Evolutionary conservation across 2,888 invertebrate genomes (phyloP).

Genomic region (Hydraecia micacea): DNA sequence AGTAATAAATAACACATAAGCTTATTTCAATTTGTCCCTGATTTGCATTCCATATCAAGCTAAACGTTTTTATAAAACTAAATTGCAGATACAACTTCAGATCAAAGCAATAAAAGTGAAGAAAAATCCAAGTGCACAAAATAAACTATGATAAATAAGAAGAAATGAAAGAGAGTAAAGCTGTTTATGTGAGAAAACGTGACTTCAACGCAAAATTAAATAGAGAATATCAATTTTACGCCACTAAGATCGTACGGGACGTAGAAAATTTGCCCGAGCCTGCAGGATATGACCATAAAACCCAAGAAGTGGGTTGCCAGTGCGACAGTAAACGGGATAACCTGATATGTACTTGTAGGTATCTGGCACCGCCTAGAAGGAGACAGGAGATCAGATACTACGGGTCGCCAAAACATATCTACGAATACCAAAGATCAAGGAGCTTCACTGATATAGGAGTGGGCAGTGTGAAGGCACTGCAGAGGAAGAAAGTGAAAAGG

Average conservation of each 20-base stretch:
- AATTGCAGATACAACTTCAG: conserved; percentile 28
- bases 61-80: neutral
- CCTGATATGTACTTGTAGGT: conserved; percentile 69
- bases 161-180: conserved; percentile 79
- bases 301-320: conserved; percentile 74
- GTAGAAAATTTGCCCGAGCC: conserved; percentile 29
- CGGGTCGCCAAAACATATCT: conserved; percentile 69
- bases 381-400: conserved; percentile 68
- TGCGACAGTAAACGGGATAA: conserved; percentile 72
- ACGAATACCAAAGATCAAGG: conserved; percentile 69
- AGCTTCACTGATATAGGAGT: conserved; percentile 78
- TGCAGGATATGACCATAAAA: conserved; percentile 56
- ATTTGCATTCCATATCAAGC: neutral
- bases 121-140: conserved; percentile 55
- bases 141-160: conserved; percentile 77
- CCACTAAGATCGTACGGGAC: conserved; percentile 49
- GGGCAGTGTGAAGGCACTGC: conserved; percentile 76
- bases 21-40: neutral
- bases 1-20: too few species aligned
- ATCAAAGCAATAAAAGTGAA: conserved; percentile 49
- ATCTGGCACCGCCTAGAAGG: conserved; percentile 53
- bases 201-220: conserved; percentile 57
- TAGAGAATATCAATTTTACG: conserved; percentile 47
- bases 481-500: conserved; percentile 74
- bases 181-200: conserved; percentile 73